Evolutionary conservation across 2,113 vertebrate genomes (phyloP).

Genomic region (sheep (Ovis aries)): ARS-UI_Ramb_v3.0 NC_056057.1:38068001-38068500

Average conservation of each 20-base stretch:
- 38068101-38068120: background rate
- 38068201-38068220: background rate
- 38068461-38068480: background rate
- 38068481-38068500: background rate
- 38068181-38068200: background rate
- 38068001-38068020: background rate
- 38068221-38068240: background rate
- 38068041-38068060: too few relatives aligned
- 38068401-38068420: background rate
- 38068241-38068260: background rate
- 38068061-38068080: background rate
- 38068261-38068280: background rate
- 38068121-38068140: background rate
- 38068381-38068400: background rate
- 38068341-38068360: background rate
- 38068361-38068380: background rate
- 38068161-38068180: background rate
- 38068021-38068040: background rate
- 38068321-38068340: background rate
- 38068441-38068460: background rate
- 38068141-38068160: background rate
- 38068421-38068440: background rate
- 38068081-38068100: background rate
- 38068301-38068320: background rate
- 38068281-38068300: background rate